Conservation (phyloP, 2,888 invertebrate species). For the Epistrophe eligans region DNA sequence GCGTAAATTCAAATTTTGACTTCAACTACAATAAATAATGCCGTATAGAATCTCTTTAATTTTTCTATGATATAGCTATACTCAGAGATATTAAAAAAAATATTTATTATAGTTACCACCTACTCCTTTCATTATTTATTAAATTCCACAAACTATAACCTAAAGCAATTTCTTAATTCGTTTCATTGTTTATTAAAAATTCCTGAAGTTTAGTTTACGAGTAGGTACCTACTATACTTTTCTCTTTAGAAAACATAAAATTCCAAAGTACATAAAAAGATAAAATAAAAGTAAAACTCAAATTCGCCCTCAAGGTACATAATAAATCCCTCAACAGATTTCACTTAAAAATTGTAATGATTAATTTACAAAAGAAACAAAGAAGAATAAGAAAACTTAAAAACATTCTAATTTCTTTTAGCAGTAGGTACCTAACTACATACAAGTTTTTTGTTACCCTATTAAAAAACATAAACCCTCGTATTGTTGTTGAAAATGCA, state of each 20-base stretch:
- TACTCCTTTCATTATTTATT: not conserved
- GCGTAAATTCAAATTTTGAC: too few relatives aligned
- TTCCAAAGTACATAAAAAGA: not conserved
- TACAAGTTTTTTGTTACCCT: constrained; percentile 44
- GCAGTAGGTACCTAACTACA: constrained; percentile 12
- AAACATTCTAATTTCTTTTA: constrained; percentile 37
- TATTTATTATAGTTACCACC: too few relatives aligned
- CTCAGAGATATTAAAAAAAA: too few relatives aligned
- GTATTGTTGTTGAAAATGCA: constrained; percentile 46
- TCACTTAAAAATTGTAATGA: constrained; percentile 24
- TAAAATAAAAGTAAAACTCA: not conserved
- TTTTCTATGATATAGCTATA: too few relatives aligned
- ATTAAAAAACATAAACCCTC: constrained; percentile 46
- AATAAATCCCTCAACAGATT: constrained; percentile 17
- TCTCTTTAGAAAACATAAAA: constrained; percentile 1
- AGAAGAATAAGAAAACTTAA: constrained; percentile 10
- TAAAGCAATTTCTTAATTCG: not conserved
- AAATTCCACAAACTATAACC: not conserved
- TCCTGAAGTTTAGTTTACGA: not conserved
- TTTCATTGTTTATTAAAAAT: not conserved
- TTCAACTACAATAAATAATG: too few relatives aligned
- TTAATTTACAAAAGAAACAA: constrained; percentile 25
- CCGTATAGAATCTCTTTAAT: too few relatives aligned
- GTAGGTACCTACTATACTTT: not conserved
- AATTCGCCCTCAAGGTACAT: not conserved